Base-by-base conservation (phyloP, 2,888 invertebrate species). In the Spatulosminthurus flaviceps region DNA sequence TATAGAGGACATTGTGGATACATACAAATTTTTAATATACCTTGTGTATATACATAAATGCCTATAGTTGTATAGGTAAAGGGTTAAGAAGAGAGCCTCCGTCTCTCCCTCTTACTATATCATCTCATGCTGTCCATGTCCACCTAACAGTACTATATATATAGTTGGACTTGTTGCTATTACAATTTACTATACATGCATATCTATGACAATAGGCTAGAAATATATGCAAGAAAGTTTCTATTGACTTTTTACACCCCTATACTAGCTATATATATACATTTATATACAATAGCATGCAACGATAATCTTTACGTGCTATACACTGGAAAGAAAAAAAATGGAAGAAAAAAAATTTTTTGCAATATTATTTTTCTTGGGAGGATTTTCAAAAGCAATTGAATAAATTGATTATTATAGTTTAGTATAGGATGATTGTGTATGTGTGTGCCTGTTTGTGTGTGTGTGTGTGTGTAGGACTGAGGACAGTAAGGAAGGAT, bases 171-270 rank as follows among this genome's bases (percentile, higher is more conserved):
- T 51, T 51, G 16, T 16, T 51, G 51, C 16, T 51, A 51, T 51
- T 51, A 9, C 51, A 51, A 51, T 51, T 19, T 51, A 51, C 51
- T 51, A n/a, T n/a, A n/a, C n/a, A n/a, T n/a, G n/a, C n/a, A n/a
- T n/a, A n/a, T n/a, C n/a, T n/a, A 34, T 34, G 4, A 34, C n/a
- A n/a, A 51, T 51, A 2, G 9, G 16, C 51, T n/a, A 51, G 16
- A n/a, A 19, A 51, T 51, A n/a, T 51, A 51, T n/a, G 51, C n/a
- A 51, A 51, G 51, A 51, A 51, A 51, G 51, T 51, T 51, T 51
- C 51, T n/a, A n/a, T 16, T 51, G 16, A 51, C 51, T 34, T 34
- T 34, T 4, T 34, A 34, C 34, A n/a, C n/a, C n/a, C n/a, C n/a
- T n/a, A n/a, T n/a, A n/a, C n/a, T n/a, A n/a, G 13, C 41, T 41